Evolutionary conservation across 1,140 invertebrate genomes (phyloP), one percentile per base, ranked within the genome.

Genomic region (Procambarus clarkii): DNA sequence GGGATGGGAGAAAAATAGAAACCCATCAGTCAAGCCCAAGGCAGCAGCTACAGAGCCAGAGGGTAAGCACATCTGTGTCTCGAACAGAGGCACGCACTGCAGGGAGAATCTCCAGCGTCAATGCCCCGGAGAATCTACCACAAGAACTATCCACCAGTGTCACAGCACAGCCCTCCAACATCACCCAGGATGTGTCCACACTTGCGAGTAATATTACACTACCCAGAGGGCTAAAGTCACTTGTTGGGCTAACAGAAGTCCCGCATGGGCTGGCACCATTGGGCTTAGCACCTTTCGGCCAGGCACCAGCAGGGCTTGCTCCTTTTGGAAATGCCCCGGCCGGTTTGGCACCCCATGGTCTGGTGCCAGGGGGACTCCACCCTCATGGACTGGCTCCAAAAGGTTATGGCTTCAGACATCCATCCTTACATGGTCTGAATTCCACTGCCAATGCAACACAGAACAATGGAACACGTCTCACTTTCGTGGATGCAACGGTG

Each of bases 401-500:
- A 18, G 89, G 89, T 44, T 46, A 3, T 54, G 11, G 44, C 4
- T 7, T 15, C 11, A 24, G 18, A 58, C n/a, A 18, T 34, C n/a
- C 60, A 60, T 8, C 15, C 24, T 34, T 74, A 2, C 11, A n/a
- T 9, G 11, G 11, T 21, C n/a, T 9, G 8, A 74, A 74, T 81
- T 58, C 13, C 8, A 71, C 60, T 7, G n/a, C n/a, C 21, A 64
- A 11, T n/a, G n/a, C 24, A 4, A 74, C n/a, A 8, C n/a, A 54
- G 7, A 24, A 18, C 13, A 64, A 69, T 11, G 60, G 34, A 9
- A 79, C 76, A 48, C 2, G 86, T 3, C 3, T 88, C 5, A 88
- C 86, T 21, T 79, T 91, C 11, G 89, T 91, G 58, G 89, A 91
- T 69, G 89, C 89, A 15, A 91, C 74, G 15, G 89, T 89, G 46